Base-by-base conservation (phyloP, 1,140 invertebrate species). In the Platyura marginata region DNA sequence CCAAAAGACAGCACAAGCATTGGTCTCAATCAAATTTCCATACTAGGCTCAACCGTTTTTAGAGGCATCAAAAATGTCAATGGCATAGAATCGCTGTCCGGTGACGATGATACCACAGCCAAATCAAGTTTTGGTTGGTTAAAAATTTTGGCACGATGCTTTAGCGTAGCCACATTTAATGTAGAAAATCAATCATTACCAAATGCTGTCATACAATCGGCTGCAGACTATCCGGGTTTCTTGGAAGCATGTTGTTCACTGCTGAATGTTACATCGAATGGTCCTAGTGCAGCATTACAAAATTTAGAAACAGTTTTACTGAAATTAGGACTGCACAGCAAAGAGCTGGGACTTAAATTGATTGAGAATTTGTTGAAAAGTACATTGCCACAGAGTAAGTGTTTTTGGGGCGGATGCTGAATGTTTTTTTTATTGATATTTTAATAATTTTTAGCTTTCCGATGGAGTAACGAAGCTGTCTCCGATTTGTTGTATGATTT, bases 1-100 rank as follows among this genome's bases (percentile, higher is more conserved):
- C 87, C 89, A 2, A 70, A 81, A 21, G 88, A 92, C 51, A 86
- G 81, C 10, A 76, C 77, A 41, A 91, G 83, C 53, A 81, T 93
- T 52, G 88, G 87, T 15, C 63, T 93, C 5, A 79, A 87, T 48
- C 87, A 92, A 58, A 79, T 94, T 41, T 70, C 78, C n/a, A 61
- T 94, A 11, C 63, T 92, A 9, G 88, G 86, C 1, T 78, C 77
- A 40, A 83, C 85, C 0, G 68, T 70, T 3, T 72, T 72, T 47
- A 51, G 54, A 18, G n/a, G n/a, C n/a, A n/a, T n/a, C n/a, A 44
- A 46, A 37, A 34, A 47, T 48, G 51, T 15, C 42, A 33, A 33
- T 9, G 19, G 34, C 19, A 29, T 29, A 13, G 34, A 36, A n/a
- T 18, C 15, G 34, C 15, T 29, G 18, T 22, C 23, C 16, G 44